These are phyloP conservation scores for Steatornis caripensis DNA, from an alignment of 2,113 vertebrate species.

Conservation along the genomic window DNA sequence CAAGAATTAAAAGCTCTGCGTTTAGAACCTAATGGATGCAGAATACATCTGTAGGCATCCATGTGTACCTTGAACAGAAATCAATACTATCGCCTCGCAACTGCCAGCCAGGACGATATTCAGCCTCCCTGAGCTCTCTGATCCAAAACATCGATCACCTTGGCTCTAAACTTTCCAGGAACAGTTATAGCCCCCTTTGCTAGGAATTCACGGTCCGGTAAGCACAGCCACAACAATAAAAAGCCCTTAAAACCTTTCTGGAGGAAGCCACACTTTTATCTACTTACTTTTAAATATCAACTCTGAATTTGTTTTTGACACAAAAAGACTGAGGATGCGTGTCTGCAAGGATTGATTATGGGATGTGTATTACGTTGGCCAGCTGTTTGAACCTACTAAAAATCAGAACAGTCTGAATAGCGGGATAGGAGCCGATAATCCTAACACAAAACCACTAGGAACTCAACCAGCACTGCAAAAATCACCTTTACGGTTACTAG, in stretches of 20 bases:
- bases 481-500: neutral
- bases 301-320: neutral
- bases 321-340: neutral
- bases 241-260: neutral
- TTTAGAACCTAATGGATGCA: constrained; percentile 16
- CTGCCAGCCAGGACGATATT: constrained; percentile 2
- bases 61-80: constrained; percentile 29
- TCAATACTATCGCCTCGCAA: constrained; percentile 24
- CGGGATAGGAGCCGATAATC: neutral
- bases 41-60: constrained; percentile 3
- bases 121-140: neutral
- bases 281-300: neutral
- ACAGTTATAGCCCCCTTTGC: neutral
- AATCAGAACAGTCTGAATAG: neutral
- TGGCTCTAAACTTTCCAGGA: neutral
- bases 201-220: neutral
- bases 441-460: neutral
- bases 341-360: neutral
- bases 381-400: neutral
- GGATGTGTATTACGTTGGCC: neutral
- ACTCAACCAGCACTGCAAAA: neutral
- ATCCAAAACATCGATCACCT: neutral
- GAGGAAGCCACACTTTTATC: neutral
- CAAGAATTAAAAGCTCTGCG: constrained; percentile 52
- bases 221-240: neutral